phyloP scores from a whole-genome alignment of 2,113 vertebrate genomes.

The Apistogramma diplotaenia region DNA sequence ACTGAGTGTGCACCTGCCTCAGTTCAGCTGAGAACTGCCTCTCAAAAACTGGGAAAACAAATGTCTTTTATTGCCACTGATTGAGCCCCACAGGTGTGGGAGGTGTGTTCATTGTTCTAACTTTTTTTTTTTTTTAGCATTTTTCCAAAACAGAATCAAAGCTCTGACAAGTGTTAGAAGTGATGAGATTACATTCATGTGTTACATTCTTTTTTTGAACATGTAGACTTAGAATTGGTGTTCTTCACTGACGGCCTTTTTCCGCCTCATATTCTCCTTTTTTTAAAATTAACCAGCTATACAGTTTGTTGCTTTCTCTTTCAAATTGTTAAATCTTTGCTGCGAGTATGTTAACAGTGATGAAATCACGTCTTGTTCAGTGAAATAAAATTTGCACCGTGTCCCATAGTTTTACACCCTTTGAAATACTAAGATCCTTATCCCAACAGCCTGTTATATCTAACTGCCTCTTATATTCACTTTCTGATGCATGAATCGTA shows the following conservation, averaged over 20 bases:
- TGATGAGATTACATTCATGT: background rate
- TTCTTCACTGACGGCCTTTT: background rate
- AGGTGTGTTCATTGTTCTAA: slow-evolving; percentile 1
- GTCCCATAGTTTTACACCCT: slow-evolving; percentile 10
- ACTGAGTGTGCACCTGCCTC: background rate
- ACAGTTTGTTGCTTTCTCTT: slow-evolving; percentile 24
- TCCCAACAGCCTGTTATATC: slow-evolving; percentile 18
- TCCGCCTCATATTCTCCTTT: background rate
- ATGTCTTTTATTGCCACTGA: background rate
- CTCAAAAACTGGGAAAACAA: background rate
- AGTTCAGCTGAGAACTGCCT: background rate
- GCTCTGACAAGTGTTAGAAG: background rate
- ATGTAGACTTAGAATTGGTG: background rate
- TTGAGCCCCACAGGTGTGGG: slow-evolving; percentile 3
- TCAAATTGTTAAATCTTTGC: slow-evolving; percentile 40
- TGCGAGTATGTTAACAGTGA: slow-evolving; percentile 55
- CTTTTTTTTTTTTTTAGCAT: background rate
- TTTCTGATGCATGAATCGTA: slow-evolving; percentile 2
- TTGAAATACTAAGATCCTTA: slow-evolving; percentile 1
- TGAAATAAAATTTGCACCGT: slow-evolving; percentile 36
- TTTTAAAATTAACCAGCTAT: background rate
- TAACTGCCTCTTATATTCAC: background rate
- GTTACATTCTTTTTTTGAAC: background rate
- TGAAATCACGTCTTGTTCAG: slow-evolving; percentile 55
- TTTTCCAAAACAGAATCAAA: background rate